These are phyloP conservation scores for Sebastes goodei DNA, from an alignment of 2,797 vertebrate species.

Conservation along the genomic window DNA sequence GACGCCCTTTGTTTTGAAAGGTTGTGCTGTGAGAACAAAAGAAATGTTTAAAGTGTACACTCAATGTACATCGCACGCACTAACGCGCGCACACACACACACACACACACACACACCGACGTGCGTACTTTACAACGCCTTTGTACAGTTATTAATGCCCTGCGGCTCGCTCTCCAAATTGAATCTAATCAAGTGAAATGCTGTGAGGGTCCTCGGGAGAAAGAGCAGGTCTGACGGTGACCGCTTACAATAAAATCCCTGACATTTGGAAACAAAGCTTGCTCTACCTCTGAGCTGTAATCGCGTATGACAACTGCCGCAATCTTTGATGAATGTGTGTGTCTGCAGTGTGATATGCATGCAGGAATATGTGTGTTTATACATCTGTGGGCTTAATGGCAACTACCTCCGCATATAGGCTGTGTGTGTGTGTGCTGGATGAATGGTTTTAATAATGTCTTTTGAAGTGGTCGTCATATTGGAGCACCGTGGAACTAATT, in stretches of 20 bases:
- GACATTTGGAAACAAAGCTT: slow-evolving; percentile 78
- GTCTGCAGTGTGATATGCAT: slow-evolving; percentile 15
- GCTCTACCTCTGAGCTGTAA: slow-evolving; percentile 67
- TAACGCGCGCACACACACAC: background rate
- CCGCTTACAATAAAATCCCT: slow-evolving; percentile 75
- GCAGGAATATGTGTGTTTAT: slow-evolving; percentile 28
- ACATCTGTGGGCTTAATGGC: slow-evolving; percentile 25
- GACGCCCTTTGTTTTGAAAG: slow-evolving; percentile 69
- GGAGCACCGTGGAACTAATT: slow-evolving; percentile 70
- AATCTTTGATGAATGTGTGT: slow-evolving; percentile 57
- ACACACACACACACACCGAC: slow-evolving; percentile 24
- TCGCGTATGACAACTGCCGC: slow-evolving; percentile 61
- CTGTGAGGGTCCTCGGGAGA: slow-evolving; percentile 69
- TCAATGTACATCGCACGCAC: slow-evolving; percentile 49
- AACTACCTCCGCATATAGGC: background rate
- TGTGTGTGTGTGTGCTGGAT: slow-evolving; percentile 11
- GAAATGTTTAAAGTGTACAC: slow-evolving; percentile 52
- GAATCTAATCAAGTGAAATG: slow-evolving; percentile 82
- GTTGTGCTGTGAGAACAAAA: slow-evolving; percentile 61
- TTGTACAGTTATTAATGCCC: slow-evolving; percentile 75
- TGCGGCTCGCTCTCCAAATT: slow-evolving; percentile 68
- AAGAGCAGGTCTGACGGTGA: slow-evolving; percentile 69
- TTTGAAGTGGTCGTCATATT: slow-evolving; percentile 68
- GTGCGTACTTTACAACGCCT: slow-evolving; percentile 53
- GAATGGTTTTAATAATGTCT: slow-evolving; percentile 66